phyloP scores from a whole-genome alignment of 2,888 invertebrate genomes.

The Pseudolycoriella hygida region DNA sequence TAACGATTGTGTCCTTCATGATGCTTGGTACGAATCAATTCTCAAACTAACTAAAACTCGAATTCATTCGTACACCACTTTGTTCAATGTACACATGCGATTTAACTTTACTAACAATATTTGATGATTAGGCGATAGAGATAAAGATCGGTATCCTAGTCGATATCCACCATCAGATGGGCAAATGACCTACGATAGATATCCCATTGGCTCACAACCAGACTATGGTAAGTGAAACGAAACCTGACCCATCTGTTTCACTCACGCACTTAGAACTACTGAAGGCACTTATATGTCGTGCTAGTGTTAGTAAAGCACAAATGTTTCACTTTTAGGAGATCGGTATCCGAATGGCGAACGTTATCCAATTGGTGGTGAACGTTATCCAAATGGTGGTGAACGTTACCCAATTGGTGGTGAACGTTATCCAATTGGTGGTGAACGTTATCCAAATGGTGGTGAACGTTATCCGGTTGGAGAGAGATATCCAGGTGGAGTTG shows the following conservation, averaged over 20 bases:
- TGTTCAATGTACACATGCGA: neutral
- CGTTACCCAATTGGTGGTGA: slow-evolving; percentile 28
- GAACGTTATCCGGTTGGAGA: slow-evolving; percentile 21
- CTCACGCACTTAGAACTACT: neutral
- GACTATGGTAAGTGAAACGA: slow-evolving; percentile 10
- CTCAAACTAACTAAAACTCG: no score
- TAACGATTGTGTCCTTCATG: no score
- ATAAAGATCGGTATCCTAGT: slow-evolving; percentile 25
- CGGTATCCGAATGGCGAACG: slow-evolving; percentile 21
- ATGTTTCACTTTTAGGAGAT: slow-evolving; percentile 19
- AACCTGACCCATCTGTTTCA: neutral
- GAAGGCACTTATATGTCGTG: slow-evolving; percentile 1
- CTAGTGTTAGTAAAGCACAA: slow-evolving; percentile 2
- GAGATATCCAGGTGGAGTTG: slow-evolving; percentile 19
- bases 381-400: slow-evolving; percentile 22
- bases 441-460: slow-evolving; percentile 15
- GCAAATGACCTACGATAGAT: slow-evolving; percentile 21
- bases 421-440: slow-evolving; percentile 20
- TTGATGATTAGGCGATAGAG: slow-evolving; percentile 24
- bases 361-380: slow-evolving; percentile 25
- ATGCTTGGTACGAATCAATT: no score
- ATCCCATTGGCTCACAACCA: slow-evolving; percentile 11
- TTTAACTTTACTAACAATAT: neutral
- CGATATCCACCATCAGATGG: slow-evolving; percentile 21
- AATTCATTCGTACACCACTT: no score